Percentiles rank a stretch among this genome's conserved stretches.
Conservation (phyloP, 2,113 vertebrate species). For the Mus spicilegus region DNA sequence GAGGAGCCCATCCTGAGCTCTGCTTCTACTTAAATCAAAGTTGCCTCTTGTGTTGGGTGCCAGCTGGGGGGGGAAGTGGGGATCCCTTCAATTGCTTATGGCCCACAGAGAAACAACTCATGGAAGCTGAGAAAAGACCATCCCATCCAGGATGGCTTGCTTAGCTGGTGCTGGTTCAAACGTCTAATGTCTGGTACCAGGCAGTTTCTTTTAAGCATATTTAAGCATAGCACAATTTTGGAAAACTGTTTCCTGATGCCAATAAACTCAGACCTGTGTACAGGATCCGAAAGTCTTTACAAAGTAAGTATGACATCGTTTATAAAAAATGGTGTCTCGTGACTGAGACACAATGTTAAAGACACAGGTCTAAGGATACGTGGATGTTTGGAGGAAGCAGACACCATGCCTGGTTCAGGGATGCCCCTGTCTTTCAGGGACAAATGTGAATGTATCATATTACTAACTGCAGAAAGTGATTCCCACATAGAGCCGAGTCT, state of each 20-base stretch:
- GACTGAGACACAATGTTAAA: not conserved
- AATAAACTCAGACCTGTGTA: not conserved
- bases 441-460: fast-evolving
- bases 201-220: not conserved
- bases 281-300: not conserved
- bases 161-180: not conserved
- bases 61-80: not conserved
- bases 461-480: not conserved
- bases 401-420: fast-evolving
- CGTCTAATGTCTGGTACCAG: not conserved
- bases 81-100: not conserved
- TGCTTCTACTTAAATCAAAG: not conserved
- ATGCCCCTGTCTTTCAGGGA: not conserved
- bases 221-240: not conserved
- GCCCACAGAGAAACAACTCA: not conserved
- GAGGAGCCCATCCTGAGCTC: not conserved
- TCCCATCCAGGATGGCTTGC: not conserved
- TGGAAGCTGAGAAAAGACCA: not conserved
- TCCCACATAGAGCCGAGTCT: no score
- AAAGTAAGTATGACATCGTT: not conserved
- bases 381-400: no score
- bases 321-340: not conserved
- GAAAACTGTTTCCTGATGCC: not conserved
- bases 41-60: not conserved
- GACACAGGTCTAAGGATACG: not conserved